Percentiles rank a stretch among this genome's conserved stretches.
Conservation (phyloP, 2,113 vertebrate genomes). For the Leucosticte australis region DNA sequence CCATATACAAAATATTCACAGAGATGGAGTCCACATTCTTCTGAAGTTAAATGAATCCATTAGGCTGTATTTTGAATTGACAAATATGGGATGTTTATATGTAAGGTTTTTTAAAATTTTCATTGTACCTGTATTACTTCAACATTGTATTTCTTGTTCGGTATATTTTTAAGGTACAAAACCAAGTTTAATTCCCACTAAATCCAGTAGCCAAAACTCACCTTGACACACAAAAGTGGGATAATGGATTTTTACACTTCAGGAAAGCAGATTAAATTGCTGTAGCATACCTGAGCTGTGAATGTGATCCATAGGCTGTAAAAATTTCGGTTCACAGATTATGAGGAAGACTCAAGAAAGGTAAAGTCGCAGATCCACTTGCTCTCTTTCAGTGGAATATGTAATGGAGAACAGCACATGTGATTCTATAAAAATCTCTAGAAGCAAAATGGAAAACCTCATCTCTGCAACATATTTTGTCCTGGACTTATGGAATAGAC, state of each 20-base stretch:
- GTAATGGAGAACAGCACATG: not conserved
- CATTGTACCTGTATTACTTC: not conserved
- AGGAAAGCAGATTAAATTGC: not conserved
- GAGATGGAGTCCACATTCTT: not conserved
- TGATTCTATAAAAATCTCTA: not conserved
- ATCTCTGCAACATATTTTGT: not conserved
- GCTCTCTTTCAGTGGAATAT: not conserved
- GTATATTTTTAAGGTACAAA: not conserved
- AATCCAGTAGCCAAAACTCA: not conserved
- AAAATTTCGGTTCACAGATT: not conserved
- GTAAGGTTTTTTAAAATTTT: fast-evolving
- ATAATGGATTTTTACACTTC: not conserved
- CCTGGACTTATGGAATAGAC: not conserved
- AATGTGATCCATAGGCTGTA: not conserved
- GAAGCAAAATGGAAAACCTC: not conserved
- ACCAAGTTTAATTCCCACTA: not conserved
- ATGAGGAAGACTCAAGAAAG: not conserved
- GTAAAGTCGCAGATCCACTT: not conserved
- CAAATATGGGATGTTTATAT: not conserved
- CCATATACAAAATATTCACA: not conserved
- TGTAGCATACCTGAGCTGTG: not conserved
- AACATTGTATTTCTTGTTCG: not conserved
- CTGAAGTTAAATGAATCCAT: not conserved
- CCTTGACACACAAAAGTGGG: not conserved
- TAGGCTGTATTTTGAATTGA: not conserved